phyloP scores from a whole-genome alignment of 2,888 invertebrate species.

The Lasioglossum marginatum region DNA sequence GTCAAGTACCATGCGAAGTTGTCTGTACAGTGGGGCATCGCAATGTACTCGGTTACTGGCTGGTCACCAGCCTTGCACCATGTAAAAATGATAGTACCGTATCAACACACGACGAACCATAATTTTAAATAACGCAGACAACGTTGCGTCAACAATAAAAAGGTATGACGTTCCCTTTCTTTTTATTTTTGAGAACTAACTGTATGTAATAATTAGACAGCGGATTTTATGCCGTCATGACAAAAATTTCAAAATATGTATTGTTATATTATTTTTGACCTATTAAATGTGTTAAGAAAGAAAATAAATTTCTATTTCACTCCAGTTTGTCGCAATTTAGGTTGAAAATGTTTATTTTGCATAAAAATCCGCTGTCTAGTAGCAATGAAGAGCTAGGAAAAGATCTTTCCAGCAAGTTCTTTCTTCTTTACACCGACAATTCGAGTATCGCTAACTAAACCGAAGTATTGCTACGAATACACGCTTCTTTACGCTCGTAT shows the following conservation, averaged over 20 bases:
- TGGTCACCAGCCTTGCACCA: slow-evolving; percentile 9
- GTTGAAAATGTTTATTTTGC: too few relatives aligned
- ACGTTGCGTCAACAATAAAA: not conserved
- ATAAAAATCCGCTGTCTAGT: too few relatives aligned
- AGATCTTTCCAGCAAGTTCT: not conserved
- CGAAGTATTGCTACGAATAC: not conserved
- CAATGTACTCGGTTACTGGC: slow-evolving; percentile 40
- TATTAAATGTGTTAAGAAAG: too few relatives aligned
- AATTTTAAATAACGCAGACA: too few relatives aligned
- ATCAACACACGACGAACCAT: not conserved
- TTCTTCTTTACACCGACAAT: not conserved
- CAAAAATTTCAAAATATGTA: too few relatives aligned
- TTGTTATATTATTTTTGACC: too few relatives aligned
- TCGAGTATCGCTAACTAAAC: not conserved
- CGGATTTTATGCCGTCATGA: too few relatives aligned
- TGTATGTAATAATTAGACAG: not conserved
- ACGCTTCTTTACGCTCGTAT: not conserved
- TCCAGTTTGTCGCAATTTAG: too few relatives aligned
- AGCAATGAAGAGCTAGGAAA: not conserved
- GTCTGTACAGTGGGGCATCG: slow-evolving; percentile 76
- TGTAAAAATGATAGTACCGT: not conserved
- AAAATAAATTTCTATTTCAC: too few relatives aligned
- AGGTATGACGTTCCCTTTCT: not conserved
- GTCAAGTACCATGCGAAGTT: slow-evolving; percentile 79
- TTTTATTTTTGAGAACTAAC: not conserved